These are phyloP conservation scores for Myotis planiceps DNA, from an alignment of 2,797 vertebrate genomes.

Conservation along the genomic window DNA sequence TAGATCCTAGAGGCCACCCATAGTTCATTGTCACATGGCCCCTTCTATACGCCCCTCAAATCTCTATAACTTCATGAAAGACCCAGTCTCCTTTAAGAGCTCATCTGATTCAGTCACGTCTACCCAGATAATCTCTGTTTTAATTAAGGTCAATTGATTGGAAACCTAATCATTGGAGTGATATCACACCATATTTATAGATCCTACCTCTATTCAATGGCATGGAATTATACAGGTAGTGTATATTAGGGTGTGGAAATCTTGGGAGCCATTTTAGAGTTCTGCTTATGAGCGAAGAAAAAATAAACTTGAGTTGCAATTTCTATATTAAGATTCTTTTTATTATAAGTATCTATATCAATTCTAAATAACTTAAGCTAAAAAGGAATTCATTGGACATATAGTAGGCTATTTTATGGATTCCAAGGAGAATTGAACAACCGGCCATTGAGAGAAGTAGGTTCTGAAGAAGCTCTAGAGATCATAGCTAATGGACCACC, in stretches of 20 bases:
- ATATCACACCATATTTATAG: neutral
- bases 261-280: neutral
- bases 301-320: neutral
- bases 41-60: neutral
- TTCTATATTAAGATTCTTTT: constrained; percentile 12
- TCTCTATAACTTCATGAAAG: neutral
- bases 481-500: neutral
- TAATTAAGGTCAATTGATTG: neutral
- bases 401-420: neutral
- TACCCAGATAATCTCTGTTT: neutral
- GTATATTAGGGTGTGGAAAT: neutral
- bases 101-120: neutral
- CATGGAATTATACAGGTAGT: neutral
- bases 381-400: constrained; percentile 13
- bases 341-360: neutral
- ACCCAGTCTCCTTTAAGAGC: neutral
- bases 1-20: neutral
- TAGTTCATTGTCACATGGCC: neutral
- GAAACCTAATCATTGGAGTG: neutral
- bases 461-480: neutral
- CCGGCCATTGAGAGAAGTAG: neutral
- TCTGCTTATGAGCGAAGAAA: neutral
- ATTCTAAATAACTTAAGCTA: neutral
- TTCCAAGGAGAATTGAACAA: neutral
- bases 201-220: neutral